A percentile compares a stretch with the other conserved stretches of the same genome.
Conservation (phyloP, 2,797 vertebrate genomes). For the Platyrinchus mystaceus region DNA sequence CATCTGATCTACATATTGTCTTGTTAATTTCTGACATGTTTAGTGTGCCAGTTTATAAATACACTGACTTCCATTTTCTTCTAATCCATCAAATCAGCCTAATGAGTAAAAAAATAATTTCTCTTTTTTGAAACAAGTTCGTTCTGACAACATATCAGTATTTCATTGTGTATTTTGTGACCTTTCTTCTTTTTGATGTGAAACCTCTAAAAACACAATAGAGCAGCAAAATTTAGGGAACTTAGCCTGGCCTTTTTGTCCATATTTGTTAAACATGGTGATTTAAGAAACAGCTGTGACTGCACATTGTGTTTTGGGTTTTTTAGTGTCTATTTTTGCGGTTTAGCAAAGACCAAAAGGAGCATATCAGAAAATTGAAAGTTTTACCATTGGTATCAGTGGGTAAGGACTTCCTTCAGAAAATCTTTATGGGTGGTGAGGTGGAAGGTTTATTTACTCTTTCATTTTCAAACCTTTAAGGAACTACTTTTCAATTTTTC, state of each 20-base stretch:
- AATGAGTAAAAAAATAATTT: background rate
- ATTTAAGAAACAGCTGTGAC: background rate
- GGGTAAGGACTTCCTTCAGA: background rate
- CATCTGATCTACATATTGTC: background rate
- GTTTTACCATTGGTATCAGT: background rate
- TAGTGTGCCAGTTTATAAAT: background rate
- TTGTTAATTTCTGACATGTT: background rate
- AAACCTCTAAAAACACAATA: background rate
- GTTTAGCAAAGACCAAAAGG: background rate
- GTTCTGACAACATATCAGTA: background rate
- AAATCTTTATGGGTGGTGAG: background rate
- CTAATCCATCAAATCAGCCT: background rate
- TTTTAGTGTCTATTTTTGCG: background rate
- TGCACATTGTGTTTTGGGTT: background rate
- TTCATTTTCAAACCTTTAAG: background rate
- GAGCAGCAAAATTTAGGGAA: background rate
- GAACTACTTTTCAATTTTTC: background rate
- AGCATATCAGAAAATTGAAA: rapidly evolving
- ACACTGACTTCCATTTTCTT: background rate
- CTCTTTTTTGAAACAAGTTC: background rate
- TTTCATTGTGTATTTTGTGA: background rate
- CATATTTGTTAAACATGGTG: background rate
- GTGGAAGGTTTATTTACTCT: background rate
- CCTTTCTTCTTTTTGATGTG: background rate
- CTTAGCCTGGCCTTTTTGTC: background rate